Conservation (phyloP, 2,797 vertebrate genomes). For the Spea hammondii region DNA sequence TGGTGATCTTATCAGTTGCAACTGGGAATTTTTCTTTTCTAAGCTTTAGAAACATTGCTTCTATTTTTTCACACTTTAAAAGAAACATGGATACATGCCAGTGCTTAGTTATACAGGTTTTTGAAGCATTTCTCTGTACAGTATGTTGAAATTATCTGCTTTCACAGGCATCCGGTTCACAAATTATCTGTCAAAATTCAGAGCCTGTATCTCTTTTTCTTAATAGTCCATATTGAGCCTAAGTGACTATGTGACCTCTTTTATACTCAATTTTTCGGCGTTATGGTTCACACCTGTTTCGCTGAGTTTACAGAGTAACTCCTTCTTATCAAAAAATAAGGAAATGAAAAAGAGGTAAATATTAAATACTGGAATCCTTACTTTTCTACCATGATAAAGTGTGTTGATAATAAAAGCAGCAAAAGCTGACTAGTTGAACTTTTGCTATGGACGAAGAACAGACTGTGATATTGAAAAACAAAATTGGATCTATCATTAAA, state of each 20-base stretch:
- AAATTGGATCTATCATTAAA: neutral
- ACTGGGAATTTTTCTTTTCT: slow-evolving; percentile 47
- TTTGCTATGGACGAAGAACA: neutral
- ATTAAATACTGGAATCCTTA: slow-evolving; percentile 20
- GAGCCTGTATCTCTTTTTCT: slow-evolving; percentile 47
- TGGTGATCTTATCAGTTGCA: slow-evolving; percentile 48
- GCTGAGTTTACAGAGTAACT: slow-evolving; percentile 24
- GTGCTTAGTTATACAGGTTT: slow-evolving; percentile 52
- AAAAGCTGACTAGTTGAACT: neutral
- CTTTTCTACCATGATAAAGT: neutral
- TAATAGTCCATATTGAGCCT: slow-evolving; percentile 40
- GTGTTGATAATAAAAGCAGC: neutral
- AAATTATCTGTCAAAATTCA: slow-evolving; percentile 52
- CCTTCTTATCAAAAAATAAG: slow-evolving; percentile 45
- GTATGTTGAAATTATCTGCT: slow-evolving; percentile 52
- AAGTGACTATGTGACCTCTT: slow-evolving; percentile 48
- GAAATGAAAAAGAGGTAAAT: slow-evolving; percentile 33
- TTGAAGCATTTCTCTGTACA: slow-evolving; percentile 45
- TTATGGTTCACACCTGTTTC: slow-evolving; percentile 48
- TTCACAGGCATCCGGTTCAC: slow-evolving; percentile 51
- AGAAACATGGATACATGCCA: slow-evolving; percentile 50
- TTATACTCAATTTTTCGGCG: slow-evolving; percentile 42
- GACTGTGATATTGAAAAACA: neutral
- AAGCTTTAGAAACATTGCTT: slow-evolving; percentile 46
- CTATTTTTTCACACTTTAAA: slow-evolving; percentile 46